Percentiles rank a stretch among this genome's conserved stretches.
Evolutionary conservation across 2,797 vertebrate genomes (phyloP).

Genomic region (Lophotriccus pileatus): DNA sequence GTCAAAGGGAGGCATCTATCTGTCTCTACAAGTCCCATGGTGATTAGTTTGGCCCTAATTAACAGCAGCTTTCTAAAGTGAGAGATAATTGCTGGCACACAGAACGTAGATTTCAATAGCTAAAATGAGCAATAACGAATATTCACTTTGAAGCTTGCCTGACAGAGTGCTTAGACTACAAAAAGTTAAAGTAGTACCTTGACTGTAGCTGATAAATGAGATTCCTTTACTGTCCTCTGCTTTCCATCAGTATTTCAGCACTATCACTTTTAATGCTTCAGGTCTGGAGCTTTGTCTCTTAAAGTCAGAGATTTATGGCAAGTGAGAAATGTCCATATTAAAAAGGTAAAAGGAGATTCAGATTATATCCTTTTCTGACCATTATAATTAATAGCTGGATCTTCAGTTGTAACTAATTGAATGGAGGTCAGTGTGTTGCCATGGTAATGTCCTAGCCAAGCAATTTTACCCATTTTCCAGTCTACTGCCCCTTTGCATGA

Average conservation of each 20-base stretch:
- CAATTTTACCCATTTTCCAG: constrained; percentile 82
- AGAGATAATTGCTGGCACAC: constrained; percentile 77
- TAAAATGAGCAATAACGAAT: constrained; percentile 75
- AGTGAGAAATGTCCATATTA: constrained; percentile 73
- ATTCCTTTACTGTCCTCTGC: constrained; percentile 46
- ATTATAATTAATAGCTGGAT: constrained; percentile 82
- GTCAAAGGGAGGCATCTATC: constrained; percentile 69
- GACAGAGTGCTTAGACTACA: constrained; percentile 72
- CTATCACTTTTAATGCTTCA: constrained; percentile 58
- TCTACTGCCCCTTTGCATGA: constrained; percentile 78
- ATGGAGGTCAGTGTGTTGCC: constrained; percentile 77
- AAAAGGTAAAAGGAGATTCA: constrained; percentile 69
- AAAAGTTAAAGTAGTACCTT: constrained; percentile 73
- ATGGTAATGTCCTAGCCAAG: constrained; percentile 79
- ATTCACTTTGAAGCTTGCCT: constrained; percentile 68
- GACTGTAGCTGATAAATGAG: constrained; percentile 66
- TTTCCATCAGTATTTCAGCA: constrained; percentile 64
- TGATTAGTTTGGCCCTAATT: constrained; percentile 75
- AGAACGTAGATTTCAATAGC: constrained; percentile 65
- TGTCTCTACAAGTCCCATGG: constrained; percentile 62
- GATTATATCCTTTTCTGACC: constrained; percentile 76
- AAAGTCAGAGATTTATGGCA: constrained; percentile 75
- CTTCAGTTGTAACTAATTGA: constrained; percentile 78
- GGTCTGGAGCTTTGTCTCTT: constrained; percentile 53
- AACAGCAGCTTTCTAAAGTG: constrained; percentile 70